Percentiles rank a stretch among this genome's conserved stretches.
phyloP scores from a whole-genome alignment of 2,797 vertebrate genomes.

The Darevskia mixta region DNA sequence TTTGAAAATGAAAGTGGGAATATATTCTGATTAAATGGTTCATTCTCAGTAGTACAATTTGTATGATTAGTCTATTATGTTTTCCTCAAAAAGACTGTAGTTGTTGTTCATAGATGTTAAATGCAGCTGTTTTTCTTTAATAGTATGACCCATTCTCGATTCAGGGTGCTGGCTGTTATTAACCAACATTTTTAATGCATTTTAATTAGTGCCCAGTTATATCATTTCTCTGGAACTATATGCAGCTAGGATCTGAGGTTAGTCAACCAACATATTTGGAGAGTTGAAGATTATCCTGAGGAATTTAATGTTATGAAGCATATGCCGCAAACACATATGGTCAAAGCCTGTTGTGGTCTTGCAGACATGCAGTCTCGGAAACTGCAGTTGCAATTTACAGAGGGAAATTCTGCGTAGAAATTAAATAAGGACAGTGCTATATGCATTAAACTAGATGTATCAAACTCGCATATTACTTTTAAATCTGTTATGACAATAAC shows the following conservation, averaged over 20 bases:
- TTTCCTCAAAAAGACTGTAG: slow-evolving; percentile 57
- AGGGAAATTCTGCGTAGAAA: neutral
- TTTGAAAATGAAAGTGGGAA: slow-evolving; percentile 59
- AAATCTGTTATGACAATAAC: neutral
- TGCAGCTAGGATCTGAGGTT: slow-evolving; percentile 49
- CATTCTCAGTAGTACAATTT: slow-evolving; percentile 57
- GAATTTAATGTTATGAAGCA: neutral
- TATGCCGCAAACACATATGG: neutral
- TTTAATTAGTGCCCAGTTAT: slow-evolving; percentile 44
- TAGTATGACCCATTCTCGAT: slow-evolving; percentile 59
- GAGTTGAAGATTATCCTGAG: slow-evolving; percentile 27
- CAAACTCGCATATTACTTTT: neutral
- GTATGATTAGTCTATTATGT: slow-evolving; percentile 61
- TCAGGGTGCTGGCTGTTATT: slow-evolving; percentile 58
- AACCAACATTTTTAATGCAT: slow-evolving; percentile 53
- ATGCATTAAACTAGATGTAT: slow-evolving; percentile 3
- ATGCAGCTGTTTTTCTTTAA: slow-evolving; percentile 32
- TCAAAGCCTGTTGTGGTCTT: neutral
- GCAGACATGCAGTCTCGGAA: neutral
- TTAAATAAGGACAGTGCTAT: neutral
- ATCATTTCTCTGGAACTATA: slow-evolving; percentile 52
- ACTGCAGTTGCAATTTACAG: neutral
- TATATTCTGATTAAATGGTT: neutral
- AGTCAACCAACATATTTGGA: slow-evolving; percentile 52
- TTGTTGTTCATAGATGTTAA: slow-evolving; percentile 50